phyloP scores from a whole-genome alignment of 2,797 vertebrate genomes.

The Falco concolor region DNA sequence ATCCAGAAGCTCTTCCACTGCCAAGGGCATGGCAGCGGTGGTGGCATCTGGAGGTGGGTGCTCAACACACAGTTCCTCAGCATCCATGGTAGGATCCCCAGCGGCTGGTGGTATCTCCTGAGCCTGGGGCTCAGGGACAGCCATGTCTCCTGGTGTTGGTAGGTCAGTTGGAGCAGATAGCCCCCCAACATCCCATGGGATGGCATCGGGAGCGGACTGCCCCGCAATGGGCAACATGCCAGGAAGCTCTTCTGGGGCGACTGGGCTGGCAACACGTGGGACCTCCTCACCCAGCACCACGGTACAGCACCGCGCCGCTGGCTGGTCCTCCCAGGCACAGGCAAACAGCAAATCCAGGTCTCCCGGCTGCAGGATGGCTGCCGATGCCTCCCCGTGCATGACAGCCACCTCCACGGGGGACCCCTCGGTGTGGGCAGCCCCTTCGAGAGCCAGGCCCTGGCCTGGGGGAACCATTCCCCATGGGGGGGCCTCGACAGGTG shows the following conservation, averaged over 20 bases:
- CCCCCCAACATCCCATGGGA: background rate
- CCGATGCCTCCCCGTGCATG: fast-evolving
- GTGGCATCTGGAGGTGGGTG: background rate
- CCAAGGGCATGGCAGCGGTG: background rate
- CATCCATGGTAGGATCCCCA: fast-evolving
- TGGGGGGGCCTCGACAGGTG: background rate
- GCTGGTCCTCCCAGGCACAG: background rate
- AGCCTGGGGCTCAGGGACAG: background rate
- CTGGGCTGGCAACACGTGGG: background rate
- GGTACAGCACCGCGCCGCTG: fast-evolving
- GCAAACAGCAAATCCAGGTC: slow-evolving; percentile 32
- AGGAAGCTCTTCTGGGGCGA: background rate
- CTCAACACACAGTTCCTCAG: background rate
- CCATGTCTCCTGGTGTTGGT: background rate
- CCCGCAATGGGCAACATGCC: fast-evolving
- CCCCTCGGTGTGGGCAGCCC: background rate
- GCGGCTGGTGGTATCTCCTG: background rate
- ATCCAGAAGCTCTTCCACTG: slow-evolving; percentile 33
- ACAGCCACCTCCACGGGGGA: background rate
- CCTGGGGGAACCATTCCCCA: background rate
- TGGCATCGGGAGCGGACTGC: background rate
- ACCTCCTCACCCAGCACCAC: background rate
- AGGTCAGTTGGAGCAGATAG: background rate
- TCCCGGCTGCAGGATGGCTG: background rate
- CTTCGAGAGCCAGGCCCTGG: background rate